Evolutionary conservation across 2,797 vertebrate genomes (phyloP).

Genomic region (Discoglossus pictus): DNA sequence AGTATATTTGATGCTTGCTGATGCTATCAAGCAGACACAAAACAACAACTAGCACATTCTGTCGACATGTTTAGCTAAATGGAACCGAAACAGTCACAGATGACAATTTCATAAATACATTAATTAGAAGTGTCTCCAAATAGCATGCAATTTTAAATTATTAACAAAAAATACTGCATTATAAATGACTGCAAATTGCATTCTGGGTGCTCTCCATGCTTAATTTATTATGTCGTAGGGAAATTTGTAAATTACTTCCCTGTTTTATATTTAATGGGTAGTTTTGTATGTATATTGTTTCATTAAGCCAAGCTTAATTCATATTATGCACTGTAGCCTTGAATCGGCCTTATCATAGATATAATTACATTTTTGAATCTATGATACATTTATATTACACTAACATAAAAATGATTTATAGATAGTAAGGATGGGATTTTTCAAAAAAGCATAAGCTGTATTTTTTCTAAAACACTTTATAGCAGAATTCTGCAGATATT

Average conservation of each 20-base stretch:
- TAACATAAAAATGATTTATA: background rate
- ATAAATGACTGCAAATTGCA: conserved; percentile 83
- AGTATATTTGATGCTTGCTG: conserved; percentile 63
- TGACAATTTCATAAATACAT: conserved; percentile 84
- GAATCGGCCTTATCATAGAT: conserved; percentile 65
- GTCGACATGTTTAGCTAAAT: conserved; percentile 80
- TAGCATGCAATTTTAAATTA: conserved; percentile 84
- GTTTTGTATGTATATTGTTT: conserved; percentile 74
- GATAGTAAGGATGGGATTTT: background rate
- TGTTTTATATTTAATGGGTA: conserved; percentile 76
- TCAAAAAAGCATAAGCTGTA: no score
- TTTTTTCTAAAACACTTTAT: no score
- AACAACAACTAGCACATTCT: conserved; percentile 73
- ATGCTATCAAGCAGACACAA: conserved; percentile 71
- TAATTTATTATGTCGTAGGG: conserved; percentile 79
- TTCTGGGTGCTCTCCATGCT: conserved; percentile 77
- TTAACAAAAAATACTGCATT: conserved; percentile 83
- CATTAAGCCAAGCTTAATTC: conserved; percentile 74
- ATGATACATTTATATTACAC: conserved; percentile 8
- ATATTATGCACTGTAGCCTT: conserved; percentile 60
- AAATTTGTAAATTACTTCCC: conserved; percentile 77
- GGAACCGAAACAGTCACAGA: conserved; percentile 80
- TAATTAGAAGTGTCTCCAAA: conserved; percentile 83
- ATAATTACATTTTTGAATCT: conserved; percentile 52
- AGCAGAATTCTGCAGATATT: no score